Conservation (phyloP, 2,113 vertebrate genomes). For the Bujurquina vittata region DNA sequence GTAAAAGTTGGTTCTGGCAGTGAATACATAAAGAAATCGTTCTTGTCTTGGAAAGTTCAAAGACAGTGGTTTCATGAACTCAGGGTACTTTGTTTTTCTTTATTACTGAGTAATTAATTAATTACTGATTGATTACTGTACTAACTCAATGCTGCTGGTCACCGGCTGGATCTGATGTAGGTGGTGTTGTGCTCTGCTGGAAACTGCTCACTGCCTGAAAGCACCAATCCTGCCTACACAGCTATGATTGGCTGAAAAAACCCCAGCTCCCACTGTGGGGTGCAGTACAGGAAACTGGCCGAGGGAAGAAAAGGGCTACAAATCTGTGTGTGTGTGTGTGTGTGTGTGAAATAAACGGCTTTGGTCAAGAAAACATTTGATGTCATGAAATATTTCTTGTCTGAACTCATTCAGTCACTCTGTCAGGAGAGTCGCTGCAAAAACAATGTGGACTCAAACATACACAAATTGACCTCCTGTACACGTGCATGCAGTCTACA, state of each 20-base stretch:
- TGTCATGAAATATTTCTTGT: constrained; percentile 5
- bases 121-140: too few species aligned
- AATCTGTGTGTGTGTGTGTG: too few species aligned
- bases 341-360: neutral
- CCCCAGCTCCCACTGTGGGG: too few species aligned
- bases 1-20: neutral
- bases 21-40: too few species aligned
- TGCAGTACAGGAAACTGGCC: too few species aligned
- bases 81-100: too few species aligned
- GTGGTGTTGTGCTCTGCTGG: neutral
- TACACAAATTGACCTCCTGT: neutral
- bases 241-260: neutral
- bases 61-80: neutral
- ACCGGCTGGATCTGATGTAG: neutral
- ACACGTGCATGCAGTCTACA: neutral
- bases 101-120: too few species aligned
- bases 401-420: constrained; percentile 18
- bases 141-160: neutral
- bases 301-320: too few species aligned
- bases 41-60: neutral
- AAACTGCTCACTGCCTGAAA: neutral
- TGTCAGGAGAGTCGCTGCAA: neutral
- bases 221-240: neutral
- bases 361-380: neutral
- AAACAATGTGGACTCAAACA: neutral